A percentile compares a stretch with the other conserved stretches of the same genome.
These are phyloP conservation scores for Echeneis naucrates DNA, from an alignment of 2,797 vertebrate species.

Conservation along the genomic window DNA sequence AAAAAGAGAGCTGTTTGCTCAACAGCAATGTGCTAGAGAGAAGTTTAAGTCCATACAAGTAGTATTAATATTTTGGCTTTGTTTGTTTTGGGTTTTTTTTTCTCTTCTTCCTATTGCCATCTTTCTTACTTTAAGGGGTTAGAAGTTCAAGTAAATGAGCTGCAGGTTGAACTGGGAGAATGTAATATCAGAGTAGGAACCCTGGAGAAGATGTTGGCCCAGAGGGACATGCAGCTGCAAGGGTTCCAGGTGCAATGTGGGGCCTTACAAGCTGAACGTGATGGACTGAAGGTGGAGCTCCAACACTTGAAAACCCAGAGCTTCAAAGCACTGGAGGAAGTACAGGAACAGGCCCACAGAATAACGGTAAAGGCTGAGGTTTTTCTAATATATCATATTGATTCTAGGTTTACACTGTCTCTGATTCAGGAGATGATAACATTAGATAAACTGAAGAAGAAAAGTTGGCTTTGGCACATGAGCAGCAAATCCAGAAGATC, in stretches of 20 bases:
- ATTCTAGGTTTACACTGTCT: background rate
- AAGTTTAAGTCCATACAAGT: slow-evolving; percentile 77
- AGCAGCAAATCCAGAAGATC: slow-evolving; percentile 74
- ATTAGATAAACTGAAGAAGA: slow-evolving; percentile 65
- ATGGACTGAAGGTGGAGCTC: slow-evolving; percentile 71
- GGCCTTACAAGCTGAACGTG: slow-evolving; percentile 65
- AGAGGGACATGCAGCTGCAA: slow-evolving; percentile 81
- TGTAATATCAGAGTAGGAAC: slow-evolving; percentile 48
- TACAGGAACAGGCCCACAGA: slow-evolving; percentile 54
- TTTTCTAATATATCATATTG: background rate
- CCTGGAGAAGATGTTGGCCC: slow-evolving; percentile 78
- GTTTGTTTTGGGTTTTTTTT: no score
- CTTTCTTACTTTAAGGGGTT: slow-evolving; percentile 36
- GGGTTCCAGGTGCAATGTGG: slow-evolving; percentile 59
- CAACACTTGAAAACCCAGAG: slow-evolving; percentile 55
- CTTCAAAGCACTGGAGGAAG: slow-evolving; percentile 54
- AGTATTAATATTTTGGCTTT: no score
- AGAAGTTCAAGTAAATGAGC: slow-evolving; percentile 34
- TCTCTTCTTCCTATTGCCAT: background rate
- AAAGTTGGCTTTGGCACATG: slow-evolving; percentile 56
- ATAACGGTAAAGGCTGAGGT: slow-evolving; percentile 49
- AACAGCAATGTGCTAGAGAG: slow-evolving; percentile 73
- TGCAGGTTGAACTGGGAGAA: slow-evolving; percentile 64
- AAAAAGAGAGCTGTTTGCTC: slow-evolving; percentile 82
- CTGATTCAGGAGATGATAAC: slow-evolving; percentile 67